Evolutionary conservation across 2,113 vertebrate genomes (phyloP), one percentile per base, ranked within the genome.

Genomic region (Gallinago jamesoni): DNA sequence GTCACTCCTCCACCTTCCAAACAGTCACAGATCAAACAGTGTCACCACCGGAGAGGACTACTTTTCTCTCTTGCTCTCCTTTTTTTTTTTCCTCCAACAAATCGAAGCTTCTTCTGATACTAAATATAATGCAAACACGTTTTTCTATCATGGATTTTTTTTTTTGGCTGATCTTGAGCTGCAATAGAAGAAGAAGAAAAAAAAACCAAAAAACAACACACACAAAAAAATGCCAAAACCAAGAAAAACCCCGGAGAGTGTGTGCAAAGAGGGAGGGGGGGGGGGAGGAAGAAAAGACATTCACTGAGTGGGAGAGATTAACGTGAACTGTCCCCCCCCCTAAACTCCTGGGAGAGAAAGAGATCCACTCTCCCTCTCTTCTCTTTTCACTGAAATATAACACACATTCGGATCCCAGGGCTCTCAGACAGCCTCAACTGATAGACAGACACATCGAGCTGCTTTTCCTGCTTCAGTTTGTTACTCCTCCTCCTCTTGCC

Each of bases 371-470:
- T 98, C 97, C 97, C 98, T 98, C 98, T 97, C 98, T 97, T 97
- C 97, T 98, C 96, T 98, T 98, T 98, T 98, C 98, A 98, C 98
- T 98, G 98, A 98, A 98, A 98, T 98, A 97, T 98, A 98, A 98
- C 99, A 98, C 98, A 98, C 98, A 98, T 98, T 98, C 98, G 97
- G 99, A 99, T 99, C 99, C 98, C 98, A 98, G 98, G 99, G 99
- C 98, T 98, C 98, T 98, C 99, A 99, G 99, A 99, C 99, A 99
- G 99, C 97, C 99, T 99, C 98, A 99, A 99, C 99, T 99, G 99
- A 99, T 98, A 99, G 99, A 99, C 99, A 99, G 99, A 99, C 99
- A 98, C 99, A 99, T 99, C 99, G 99, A 99, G 99, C 99, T 98
- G 99, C 99, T 98, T 99, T 98, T 99, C 99, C 99, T 98, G 99